A percentile compares a stretch with the other conserved stretches of the same genome.
Evolutionary conservation across 2,113 vertebrate genomes (phyloP).

Genomic region (Alosa alosa): DNA sequence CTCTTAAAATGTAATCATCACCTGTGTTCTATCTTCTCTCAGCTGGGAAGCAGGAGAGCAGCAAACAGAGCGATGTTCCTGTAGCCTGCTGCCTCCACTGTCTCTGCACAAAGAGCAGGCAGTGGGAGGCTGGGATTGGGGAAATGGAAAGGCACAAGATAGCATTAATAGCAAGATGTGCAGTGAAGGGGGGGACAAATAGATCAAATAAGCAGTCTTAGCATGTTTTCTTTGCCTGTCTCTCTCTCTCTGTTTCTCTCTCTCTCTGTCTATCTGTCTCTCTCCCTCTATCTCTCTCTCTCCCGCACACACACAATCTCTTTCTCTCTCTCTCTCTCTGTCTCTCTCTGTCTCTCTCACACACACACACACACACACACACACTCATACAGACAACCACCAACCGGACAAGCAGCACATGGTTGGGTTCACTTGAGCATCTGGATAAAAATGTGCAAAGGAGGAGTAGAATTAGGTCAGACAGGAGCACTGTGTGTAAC

Average conservation of each 20-base stretch:
- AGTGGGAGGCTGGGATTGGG: neutral
- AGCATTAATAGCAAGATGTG: neutral
- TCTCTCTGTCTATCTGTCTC: too few species aligned
- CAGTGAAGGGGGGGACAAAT: too few species aligned
- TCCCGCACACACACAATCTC: too few species aligned
- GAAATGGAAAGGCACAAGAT: neutral
- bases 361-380: neutral
- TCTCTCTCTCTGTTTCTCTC: too few species aligned
- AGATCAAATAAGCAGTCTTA: too few species aligned
- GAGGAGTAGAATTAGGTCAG: neutral
- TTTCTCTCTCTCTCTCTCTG: too few species aligned
- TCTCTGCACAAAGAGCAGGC: neutral
- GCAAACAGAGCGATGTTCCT: neutral
- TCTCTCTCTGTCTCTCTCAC: too few species aligned
- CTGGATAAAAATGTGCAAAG: neutral
- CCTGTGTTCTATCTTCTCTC: neutral
- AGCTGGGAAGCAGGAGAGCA: neutral
- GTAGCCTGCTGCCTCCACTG: neutral
- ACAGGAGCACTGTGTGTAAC: neutral
- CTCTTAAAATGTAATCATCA: neutral
- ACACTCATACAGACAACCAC: neutral
- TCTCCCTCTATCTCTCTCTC: too few species aligned
- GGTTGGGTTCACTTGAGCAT: neutral
- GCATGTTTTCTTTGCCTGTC: too few species aligned
- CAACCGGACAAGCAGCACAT: neutral